Conservation (phyloP, 2,888 invertebrate genomes). For the Sacculina carcini region DNA sequence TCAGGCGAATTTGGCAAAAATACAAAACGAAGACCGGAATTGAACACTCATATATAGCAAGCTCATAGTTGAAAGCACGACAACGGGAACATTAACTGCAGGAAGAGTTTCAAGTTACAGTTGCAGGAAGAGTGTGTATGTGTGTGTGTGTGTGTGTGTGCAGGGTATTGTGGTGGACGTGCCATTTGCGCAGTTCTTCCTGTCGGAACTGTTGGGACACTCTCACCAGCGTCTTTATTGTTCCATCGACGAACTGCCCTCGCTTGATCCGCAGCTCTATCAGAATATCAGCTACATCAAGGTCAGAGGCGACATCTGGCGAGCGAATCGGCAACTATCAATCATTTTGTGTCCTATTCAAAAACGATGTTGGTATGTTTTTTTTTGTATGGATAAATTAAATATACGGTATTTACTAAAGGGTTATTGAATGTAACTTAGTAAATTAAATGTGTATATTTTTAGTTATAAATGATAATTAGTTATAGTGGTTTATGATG, state of each 20-base stretch:
- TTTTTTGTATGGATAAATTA: too few relatives aligned
- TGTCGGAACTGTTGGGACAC: conserved; percentile 81
- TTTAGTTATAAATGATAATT: too few relatives aligned
- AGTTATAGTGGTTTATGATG: too few relatives aligned
- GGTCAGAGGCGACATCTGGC: conserved; percentile 16
- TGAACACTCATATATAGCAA: too few relatives aligned
- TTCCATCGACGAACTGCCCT: conserved; percentile 91
- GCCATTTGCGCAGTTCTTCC: conserved; percentile 92
- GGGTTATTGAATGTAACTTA: too few relatives aligned
- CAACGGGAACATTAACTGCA: neutral
- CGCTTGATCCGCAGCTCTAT: conserved; percentile 83
- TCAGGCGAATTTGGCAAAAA: too few relatives aligned
- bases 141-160: conserved; percentile 13
- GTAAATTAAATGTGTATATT: too few relatives aligned
- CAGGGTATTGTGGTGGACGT: conserved; percentile 93
- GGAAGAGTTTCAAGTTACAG: neutral
- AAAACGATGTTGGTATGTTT: too few relatives aligned
- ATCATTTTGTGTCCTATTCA: neutral
- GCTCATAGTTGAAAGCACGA: too few relatives aligned
- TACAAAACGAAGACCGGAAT: too few relatives aligned
- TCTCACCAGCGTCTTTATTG: conserved; percentile 80
- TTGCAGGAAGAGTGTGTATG: neutral
- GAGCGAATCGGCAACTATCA: neutral
- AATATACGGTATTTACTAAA: too few relatives aligned
- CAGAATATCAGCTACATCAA: conserved; percentile 86